A percentile compares a stretch with the other conserved stretches of the same genome.
These are phyloP conservation scores for Hypsibius dujardini DNA, from an alignment of 1,140 invertebrate species.

Conservation along the genomic window DNA sequence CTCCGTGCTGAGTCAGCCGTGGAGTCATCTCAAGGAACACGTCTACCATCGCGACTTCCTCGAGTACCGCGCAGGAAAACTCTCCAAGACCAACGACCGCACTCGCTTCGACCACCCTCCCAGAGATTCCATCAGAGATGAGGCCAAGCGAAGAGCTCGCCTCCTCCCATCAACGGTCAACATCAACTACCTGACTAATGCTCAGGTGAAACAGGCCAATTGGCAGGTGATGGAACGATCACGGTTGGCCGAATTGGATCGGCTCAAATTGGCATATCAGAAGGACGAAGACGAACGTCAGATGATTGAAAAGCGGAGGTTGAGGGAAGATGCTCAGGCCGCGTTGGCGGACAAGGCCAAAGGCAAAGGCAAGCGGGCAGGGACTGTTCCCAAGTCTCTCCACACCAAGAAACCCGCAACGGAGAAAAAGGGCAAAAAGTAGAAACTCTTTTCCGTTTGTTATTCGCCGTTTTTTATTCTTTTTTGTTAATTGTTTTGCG, in stretches of 20 bases:
- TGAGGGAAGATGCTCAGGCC: no score
- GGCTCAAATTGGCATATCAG: not conserved
- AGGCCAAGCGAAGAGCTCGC: no score
- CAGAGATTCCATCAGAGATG: no score
- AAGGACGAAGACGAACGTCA: not conserved
- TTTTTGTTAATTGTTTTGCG: no score
- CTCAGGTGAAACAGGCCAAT: constrained; percentile 10
- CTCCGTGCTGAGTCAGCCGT: not conserved
- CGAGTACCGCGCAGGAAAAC: not conserved
- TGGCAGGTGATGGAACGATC: constrained; percentile 6
- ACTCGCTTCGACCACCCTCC: not conserved
- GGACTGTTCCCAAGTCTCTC: no score
- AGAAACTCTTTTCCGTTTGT: no score
- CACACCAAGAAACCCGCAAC: no score
- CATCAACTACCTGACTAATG: not conserved
- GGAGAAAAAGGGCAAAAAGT: no score
- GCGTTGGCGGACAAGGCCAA: no score
- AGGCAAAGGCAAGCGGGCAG: no score
- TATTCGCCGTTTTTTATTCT: no score
- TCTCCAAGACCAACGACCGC: not conserved
- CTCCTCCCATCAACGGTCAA: no score
- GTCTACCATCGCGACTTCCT: not conserved
- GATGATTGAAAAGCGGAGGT: not conserved
- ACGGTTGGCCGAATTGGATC: not conserved
- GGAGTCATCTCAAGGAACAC: not conserved